Evolutionary conservation across 2,113 vertebrate species (phyloP), one percentile per base, ranked within the genome.

Genomic region (Leptocoma aspasia): DNA sequence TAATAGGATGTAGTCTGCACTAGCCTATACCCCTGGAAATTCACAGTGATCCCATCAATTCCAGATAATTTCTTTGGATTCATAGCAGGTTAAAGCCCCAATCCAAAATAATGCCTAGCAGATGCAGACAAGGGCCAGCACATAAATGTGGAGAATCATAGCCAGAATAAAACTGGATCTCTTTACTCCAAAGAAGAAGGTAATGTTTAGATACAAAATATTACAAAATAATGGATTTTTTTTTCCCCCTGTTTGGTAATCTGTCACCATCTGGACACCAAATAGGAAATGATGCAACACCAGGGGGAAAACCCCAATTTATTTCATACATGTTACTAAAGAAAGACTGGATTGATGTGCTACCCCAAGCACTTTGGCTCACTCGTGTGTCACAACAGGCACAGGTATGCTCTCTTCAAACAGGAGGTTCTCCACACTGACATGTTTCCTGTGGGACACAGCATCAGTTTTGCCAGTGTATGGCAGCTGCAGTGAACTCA

Each of bases 71-170:
- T 92, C 52, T 79, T 57, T 92, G 92, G 81, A 93, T 93, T 92
- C 65, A 9, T 30, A 83, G 66, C 94, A 96, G 69, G 83, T 84
- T 94, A 84, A 92, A 94, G 56, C 65, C 49, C 28, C 57, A 64
- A 30, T 64, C 61, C 81, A 79, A 69, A 61, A 89, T 86, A 89
- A 97, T 91, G 80, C 81, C 86, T 89, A 95, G 91, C 89, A 97
- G 95, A 88, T 79, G 92, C 31, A 89, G 87, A 81, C 41, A 64
- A 78, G 60, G 57, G 44, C 47, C 73, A 85, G 77, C 41, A 56
- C 18, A 49, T 17, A 72, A 91, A 86, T 44, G 53, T 23, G 20
- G 44, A 86, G 72, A 89, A 76, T 53, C 39, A 13, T 4, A 22
- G 65, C 42, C 69, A 81, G 86, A 81, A 20, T 41, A 65, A 75